Evolutionary conservation across 2,797 vertebrate species (phyloP).

Genomic region (Heliangelus exortis): DNA sequence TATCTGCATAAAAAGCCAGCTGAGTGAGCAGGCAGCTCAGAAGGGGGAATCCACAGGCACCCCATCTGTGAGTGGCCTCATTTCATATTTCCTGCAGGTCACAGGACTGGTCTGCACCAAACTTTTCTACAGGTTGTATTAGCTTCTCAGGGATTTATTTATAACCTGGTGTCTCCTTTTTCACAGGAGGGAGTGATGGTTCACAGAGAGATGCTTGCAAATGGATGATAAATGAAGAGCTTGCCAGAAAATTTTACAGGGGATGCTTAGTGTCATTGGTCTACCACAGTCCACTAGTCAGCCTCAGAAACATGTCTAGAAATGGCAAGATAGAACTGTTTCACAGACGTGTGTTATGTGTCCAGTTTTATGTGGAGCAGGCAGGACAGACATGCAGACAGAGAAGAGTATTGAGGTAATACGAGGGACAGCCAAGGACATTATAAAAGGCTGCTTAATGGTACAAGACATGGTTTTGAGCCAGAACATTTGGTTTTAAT

Average conservation of each 20-base stretch:
- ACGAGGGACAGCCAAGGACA: neutral
- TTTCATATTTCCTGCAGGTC: neutral
- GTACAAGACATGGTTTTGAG: neutral
- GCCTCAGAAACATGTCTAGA: neutral
- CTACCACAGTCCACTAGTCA: neutral
- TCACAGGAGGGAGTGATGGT: neutral
- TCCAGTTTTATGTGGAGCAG: neutral
- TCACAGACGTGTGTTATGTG: neutral
- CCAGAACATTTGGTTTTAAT: slow-evolving; percentile 37
- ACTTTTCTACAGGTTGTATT: neutral
- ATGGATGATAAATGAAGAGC: neutral
- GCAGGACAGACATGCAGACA: neutral
- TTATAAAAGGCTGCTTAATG: neutral
- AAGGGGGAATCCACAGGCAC: neutral
- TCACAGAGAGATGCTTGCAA: neutral
- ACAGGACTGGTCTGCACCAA: neutral
- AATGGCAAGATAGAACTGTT: neutral
- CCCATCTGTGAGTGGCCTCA: neutral
- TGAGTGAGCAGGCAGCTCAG: neutral
- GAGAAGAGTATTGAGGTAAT: neutral
- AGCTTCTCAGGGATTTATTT: neutral
- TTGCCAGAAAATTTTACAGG: neutral
- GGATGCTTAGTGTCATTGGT: neutral
- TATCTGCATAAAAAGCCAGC: neutral
- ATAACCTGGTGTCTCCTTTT: neutral